Evolutionary conservation across 2,113 vertebrate species (phyloP).

Genomic region (Pseudois nayaur): DNA sequence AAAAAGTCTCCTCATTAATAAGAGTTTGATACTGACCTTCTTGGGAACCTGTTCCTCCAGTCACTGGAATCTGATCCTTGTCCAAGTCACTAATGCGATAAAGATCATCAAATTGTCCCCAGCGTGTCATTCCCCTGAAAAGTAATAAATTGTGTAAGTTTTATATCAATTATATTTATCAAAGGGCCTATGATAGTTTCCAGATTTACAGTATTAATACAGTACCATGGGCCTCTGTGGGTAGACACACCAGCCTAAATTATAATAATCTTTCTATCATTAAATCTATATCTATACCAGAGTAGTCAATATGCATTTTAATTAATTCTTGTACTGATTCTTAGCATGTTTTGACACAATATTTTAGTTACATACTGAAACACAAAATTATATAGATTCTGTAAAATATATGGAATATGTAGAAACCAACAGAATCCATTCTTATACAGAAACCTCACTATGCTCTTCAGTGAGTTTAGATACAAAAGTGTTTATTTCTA

Average conservation of each 20-base stretch:
- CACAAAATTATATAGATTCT: not conserved
- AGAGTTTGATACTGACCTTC: slow-evolving; percentile 71
- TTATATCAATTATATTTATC: not conserved
- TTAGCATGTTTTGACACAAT: not conserved
- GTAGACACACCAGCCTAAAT: not conserved
- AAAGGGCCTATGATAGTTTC: not conserved
- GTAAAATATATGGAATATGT: not conserved
- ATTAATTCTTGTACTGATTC: not conserved
- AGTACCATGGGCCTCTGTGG: not conserved
- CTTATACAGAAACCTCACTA: not conserved
- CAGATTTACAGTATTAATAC: not conserved
- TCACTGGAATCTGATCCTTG: slow-evolving; percentile 73
- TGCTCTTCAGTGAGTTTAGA: not conserved
- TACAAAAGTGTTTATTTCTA: not conserved
- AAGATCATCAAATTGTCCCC: slow-evolving; percentile 93
- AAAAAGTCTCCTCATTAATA: not conserved
- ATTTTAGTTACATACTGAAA: not conserved
- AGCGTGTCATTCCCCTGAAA: slow-evolving; percentile 92
- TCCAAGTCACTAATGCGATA: slow-evolving; percentile 87
- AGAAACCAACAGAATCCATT: not conserved
- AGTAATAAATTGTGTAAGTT: slow-evolving; percentile 21
- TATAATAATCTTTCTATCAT: not conserved
- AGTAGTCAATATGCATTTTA: not conserved
- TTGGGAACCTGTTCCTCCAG: slow-evolving; percentile 41
- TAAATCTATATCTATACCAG: not conserved